Evolutionary conservation across 2,113 vertebrate genomes (phyloP).

Genomic region (Scomber colias): DNA sequence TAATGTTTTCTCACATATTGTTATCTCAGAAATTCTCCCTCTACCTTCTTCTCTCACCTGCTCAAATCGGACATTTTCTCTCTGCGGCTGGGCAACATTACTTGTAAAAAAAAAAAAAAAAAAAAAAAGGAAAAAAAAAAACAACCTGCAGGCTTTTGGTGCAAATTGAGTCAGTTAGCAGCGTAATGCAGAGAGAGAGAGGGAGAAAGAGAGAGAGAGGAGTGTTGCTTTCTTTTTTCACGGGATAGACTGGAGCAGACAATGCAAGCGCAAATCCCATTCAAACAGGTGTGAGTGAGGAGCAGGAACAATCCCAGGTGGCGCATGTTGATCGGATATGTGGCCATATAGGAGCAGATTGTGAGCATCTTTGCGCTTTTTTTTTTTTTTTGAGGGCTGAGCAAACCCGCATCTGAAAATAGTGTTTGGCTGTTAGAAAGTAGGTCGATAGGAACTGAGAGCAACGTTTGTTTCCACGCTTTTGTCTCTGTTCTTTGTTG

Average conservation of each 20-base stretch:
- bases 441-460: conserved; percentile 77
- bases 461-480: conserved; percentile 70
- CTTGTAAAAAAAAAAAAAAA: conserved; percentile 5
- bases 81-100: conserved; percentile 22
- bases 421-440: conserved; percentile 70
- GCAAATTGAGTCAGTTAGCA: conserved; percentile 37
- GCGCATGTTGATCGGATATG: conserved; percentile 71
- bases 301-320: conserved; percentile 74
- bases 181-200: conserved; percentile 21
- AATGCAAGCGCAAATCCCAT: conserved; percentile 72
- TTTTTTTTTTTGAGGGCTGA: conserved; percentile 39
- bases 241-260: conserved; percentile 37
- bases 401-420: conserved; percentile 69
- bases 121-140: no score
- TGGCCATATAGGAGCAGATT: conserved; percentile 35
- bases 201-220: neutral
- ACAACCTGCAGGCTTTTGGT: conserved; percentile 26
- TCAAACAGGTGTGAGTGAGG: conserved; percentile 88
- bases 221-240: conserved; percentile 9
- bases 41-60: conserved; percentile 46
- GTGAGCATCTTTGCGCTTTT: conserved; percentile 54
- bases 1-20: conserved; percentile 21
- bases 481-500: conserved; percentile 80
- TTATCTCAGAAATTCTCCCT: conserved; percentile 30
- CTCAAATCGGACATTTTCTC: conserved; percentile 72